Percentiles rank a stretch among this genome's conserved stretches.
These are phyloP conservation scores for Rallus limicola DNA, from an alignment of 2,113 vertebrate genomes.

Conservation along the genomic window DNA sequence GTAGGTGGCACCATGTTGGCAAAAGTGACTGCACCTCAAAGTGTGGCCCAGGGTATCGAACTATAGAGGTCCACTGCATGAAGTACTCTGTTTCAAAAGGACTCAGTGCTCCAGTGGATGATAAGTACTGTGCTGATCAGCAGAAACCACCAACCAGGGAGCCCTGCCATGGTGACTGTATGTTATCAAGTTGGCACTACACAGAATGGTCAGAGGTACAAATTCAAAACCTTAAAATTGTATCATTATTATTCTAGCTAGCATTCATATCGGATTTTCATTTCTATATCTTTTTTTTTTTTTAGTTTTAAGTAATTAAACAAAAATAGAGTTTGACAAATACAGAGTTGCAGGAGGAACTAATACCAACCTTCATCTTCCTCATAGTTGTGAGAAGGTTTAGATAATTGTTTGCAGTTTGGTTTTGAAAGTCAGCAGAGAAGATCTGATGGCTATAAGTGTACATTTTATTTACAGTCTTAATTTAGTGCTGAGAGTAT, in stretches of 20 bases:
- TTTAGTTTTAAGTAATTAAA: neutral
- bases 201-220: slow-evolving; percentile 93
- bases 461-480: neutral
- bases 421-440: neutral
- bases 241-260: neutral
- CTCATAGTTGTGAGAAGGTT: neutral
- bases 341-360: neutral
- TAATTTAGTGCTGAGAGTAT: neutral
- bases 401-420: neutral
- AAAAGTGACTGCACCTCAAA: slow-evolving; percentile 91
- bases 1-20: slow-evolving; percentile 88
- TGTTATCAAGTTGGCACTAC: slow-evolving; percentile 90
- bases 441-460: neutral
- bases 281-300: neutral
- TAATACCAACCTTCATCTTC: neutral
- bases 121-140: slow-evolving; percentile 80
- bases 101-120: slow-evolving; percentile 79
- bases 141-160: slow-evolving; percentile 86
- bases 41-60: slow-evolving; percentile 88
- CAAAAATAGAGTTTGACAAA: neutral
- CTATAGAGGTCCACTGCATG: slow-evolving; percentile 88
- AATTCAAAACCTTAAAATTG: neutral
- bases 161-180: slow-evolving; percentile 88
- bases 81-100: slow-evolving; percentile 83
- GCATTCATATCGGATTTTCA: neutral